Percentiles rank a stretch among this genome's conserved stretches.
These are phyloP conservation scores for Dicyrtoma fusca DNA, from an alignment of 2,888 invertebrate genomes.

Conservation along the genomic window DNA sequence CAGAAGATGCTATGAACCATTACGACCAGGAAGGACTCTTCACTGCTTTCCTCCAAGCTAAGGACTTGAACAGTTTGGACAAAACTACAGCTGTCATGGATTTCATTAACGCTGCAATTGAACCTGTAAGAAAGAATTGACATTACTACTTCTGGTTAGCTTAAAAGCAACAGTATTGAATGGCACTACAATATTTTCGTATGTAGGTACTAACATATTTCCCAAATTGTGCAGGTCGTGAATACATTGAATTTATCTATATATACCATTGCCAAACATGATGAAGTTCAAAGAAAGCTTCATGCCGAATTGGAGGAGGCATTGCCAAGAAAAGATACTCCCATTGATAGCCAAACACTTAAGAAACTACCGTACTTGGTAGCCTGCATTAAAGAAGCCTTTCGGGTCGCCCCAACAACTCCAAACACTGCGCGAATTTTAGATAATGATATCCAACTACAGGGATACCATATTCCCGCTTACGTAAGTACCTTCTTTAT, in stretches of 20 bases:
- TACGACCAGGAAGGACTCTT: constrained; percentile 23
- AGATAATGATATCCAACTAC: constrained; percentile 71
- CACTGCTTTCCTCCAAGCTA: constrained; percentile 68
- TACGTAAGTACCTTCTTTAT: constrained; percentile 64
- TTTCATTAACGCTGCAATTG: constrained; percentile 84
- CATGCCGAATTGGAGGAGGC: constrained; percentile 65
- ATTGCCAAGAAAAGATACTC: constrained; percentile 63
- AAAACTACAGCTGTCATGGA: constrained; percentile 80
- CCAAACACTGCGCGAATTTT: constrained; percentile 74
- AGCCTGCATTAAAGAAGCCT: constrained; percentile 78
- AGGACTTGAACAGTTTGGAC: constrained; percentile 74
- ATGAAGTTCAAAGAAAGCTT: constrained; percentile 69
- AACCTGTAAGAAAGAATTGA: constrained; percentile 67
- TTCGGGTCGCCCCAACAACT: constrained; percentile 74
- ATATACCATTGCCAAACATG: constrained; percentile 72
- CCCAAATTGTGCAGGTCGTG: constrained; percentile 67
- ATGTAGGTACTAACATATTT: not conserved
- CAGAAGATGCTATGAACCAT: constrained; percentile 28
- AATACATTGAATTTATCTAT: constrained; percentile 79
- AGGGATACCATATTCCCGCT: constrained; percentile 70
- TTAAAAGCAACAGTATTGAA: constrained; percentile 13
- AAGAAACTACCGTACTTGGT: constrained; percentile 73
- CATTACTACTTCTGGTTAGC: not conserved
- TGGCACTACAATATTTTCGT: not conserved
- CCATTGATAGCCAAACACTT: constrained; percentile 64